A percentile compares a stretch with the other conserved stretches of the same genome.
These are phyloP conservation scores for Drosophila villosipedis DNA, from an alignment of 2,888 invertebrate genomes.

Conservation along the genomic window DNA sequence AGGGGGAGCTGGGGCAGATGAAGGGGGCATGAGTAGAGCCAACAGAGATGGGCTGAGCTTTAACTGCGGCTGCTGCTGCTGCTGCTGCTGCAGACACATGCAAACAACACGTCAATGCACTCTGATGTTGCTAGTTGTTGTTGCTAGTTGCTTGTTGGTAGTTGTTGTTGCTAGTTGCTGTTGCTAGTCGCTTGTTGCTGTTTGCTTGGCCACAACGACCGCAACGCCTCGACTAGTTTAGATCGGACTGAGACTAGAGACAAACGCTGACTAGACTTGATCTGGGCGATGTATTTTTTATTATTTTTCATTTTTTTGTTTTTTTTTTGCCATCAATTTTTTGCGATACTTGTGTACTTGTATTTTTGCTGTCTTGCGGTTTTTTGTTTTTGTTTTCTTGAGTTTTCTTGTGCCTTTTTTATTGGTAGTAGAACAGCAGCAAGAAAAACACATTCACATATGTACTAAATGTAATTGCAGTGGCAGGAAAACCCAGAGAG, in stretches of 20 bases:
- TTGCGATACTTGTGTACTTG: conserved; percentile 35
- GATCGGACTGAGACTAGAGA: conserved; percentile 70
- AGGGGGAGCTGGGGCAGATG: neutral
- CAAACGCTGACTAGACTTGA: conserved; percentile 69
- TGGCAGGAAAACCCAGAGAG: conserved; percentile 51
- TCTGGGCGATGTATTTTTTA: conserved; percentile 55
- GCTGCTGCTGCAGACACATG: conserved; percentile 54
- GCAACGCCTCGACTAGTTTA: conserved; percentile 79
- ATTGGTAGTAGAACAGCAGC: conserved; percentile 33
- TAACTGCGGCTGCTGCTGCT: conserved; percentile 25
- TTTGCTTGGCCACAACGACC: conserved; percentile 54
- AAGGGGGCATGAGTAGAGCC: conserved; percentile 12
- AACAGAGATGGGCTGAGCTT: conserved; percentile 56
- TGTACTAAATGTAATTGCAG: conserved; percentile 49
- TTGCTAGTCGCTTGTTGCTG: conserved; percentile 10
- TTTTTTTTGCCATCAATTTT: conserved; percentile 54
- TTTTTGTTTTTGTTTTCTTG: conserved; percentile 15
- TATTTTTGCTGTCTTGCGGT: conserved; percentile 40
- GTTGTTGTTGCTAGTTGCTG: conserved; percentile 9
- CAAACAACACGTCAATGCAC: conserved; percentile 78
- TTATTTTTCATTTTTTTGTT: conserved; percentile 15
- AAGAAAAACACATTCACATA: conserved; percentile 41
- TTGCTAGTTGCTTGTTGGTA: conserved; percentile 20
- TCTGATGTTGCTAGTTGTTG: conserved; percentile 50
- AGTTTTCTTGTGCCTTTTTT: conserved; percentile 5